Conservation (phyloP, 1,140 invertebrate species). For the Tetragnatha versicolor region DNA sequence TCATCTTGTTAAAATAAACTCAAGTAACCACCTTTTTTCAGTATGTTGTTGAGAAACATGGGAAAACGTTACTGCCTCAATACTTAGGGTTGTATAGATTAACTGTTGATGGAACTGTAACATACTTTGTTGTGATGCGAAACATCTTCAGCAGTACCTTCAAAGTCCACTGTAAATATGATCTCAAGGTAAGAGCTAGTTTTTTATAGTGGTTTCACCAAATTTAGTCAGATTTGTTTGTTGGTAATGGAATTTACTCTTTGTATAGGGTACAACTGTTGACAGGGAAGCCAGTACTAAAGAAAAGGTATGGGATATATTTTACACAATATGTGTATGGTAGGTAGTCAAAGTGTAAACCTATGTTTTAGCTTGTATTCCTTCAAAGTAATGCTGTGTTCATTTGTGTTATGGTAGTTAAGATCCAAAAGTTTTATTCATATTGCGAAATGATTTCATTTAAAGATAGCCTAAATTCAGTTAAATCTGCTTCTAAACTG, state of each 20-base stretch:
- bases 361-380: not conserved
- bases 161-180: conserved; percentile 85
- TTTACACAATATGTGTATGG: not conserved
- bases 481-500: no score
- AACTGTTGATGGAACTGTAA: conserved; percentile 95
- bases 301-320: conserved; percentile 71
- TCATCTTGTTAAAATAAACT: no score
- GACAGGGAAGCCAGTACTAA: conserved; percentile 98
- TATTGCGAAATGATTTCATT: no score
- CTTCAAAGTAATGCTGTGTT: no score
- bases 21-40: no score
- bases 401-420: no score
- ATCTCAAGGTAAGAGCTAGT: conserved; percentile 68
- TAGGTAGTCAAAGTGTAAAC: not conserved
- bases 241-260: not conserved
- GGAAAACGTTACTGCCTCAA: conserved; percentile 96
- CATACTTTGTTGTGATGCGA: conserved; percentile 95
- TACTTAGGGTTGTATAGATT: conserved; percentile 97
- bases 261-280: conserved; percentile 82
- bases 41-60: conserved; percentile 97
- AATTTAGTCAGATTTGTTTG: not conserved
- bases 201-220: not conserved
- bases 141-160: conserved; percentile 98
- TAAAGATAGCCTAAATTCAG: no score
- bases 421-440: no score